Conservation (phyloP, 2,113 vertebrate genomes). For the Paradoxurus hermaphroditus region DNA sequence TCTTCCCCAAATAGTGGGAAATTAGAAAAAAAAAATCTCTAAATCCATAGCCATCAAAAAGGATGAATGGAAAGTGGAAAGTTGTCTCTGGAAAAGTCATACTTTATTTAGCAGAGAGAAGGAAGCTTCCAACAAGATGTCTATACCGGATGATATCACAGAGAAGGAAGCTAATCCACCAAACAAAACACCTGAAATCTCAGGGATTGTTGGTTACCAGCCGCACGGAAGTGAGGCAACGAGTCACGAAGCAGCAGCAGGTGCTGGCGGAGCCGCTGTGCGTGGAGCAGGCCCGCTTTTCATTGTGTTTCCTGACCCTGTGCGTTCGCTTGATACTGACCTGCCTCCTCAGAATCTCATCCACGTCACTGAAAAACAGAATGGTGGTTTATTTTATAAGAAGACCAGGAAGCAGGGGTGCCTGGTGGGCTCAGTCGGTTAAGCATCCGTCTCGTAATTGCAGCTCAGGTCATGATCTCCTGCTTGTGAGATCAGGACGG, state of each 20-base stretch:
- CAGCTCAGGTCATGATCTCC: no score
- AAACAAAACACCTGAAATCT: background rate
- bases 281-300: no score
- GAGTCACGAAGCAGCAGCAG: background rate
- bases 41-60: background rate
- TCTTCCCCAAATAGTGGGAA: background rate
- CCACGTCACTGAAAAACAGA: background rate
- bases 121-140: background rate
- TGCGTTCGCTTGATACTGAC: background rate
- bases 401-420: background rate
- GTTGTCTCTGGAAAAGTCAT: background rate
- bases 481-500: no score
- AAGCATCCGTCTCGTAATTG: no score
- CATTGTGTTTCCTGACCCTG: no score
- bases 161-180: background rate
- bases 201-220: rapidly evolving
- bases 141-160: background rate
- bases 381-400: background rate
- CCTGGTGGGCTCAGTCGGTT: no score
- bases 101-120: background rate
- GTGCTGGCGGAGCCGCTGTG: rapidly evolving
- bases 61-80: background rate
- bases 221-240: no score
- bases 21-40: background rate
- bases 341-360: background rate